Percentiles rank a stretch among this genome's conserved stretches.
These are phyloP conservation scores for Clepsis dumicolana DNA, from an alignment of 2,888 invertebrate genomes.

Conservation along the genomic window DNA sequence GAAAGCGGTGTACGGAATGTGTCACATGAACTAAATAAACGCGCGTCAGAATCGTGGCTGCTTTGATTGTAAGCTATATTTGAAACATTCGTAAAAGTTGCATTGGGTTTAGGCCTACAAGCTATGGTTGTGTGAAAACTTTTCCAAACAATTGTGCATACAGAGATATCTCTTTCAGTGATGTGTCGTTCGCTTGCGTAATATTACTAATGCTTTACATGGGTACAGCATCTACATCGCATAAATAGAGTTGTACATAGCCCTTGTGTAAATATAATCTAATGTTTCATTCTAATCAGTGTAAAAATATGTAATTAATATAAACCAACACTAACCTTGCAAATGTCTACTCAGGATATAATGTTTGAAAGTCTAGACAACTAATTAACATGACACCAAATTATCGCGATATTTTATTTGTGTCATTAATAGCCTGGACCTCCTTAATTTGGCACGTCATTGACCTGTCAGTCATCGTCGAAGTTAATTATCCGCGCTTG, in stretches of 20 bases:
- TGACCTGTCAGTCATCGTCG: not conserved
- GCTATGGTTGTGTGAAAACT: too few species aligned
- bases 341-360: not conserved
- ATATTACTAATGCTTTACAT: too few species aligned
- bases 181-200: too few species aligned
- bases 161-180: too few species aligned
- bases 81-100: too few species aligned
- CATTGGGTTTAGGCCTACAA: too few species aligned
- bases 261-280: not conserved
- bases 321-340: not conserved
- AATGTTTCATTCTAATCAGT: not conserved
- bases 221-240: not conserved
- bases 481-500: not conserved
- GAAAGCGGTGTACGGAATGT: too few species aligned
- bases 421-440: not conserved
- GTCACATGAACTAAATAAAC: too few species aligned
- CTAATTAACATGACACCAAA: constrained; percentile 16
- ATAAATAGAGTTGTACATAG: not conserved
- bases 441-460: not conserved
- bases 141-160: too few species aligned
- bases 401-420: not conserved
- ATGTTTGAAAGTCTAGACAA: constrained; percentile 13
- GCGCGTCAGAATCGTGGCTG: too few species aligned
- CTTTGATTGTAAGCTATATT: too few species aligned
- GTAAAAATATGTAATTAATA: not conserved